These are phyloP conservation scores for Sycophila sp. DNA, from an alignment of 1,140 invertebrate species.

Conservation along the genomic window DNA sequence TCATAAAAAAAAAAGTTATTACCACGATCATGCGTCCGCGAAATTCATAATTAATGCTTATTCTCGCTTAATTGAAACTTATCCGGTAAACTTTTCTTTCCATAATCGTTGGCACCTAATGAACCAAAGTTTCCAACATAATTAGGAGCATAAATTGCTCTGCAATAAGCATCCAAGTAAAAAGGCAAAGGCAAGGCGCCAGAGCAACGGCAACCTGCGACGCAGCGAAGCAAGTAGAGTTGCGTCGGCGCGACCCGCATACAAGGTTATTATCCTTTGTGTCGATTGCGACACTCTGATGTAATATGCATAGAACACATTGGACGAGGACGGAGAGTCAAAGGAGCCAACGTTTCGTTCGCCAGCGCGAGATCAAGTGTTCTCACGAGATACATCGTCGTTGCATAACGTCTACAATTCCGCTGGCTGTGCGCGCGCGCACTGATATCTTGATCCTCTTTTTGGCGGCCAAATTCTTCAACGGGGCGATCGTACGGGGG, in stretches of 20 bases:
- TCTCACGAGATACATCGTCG: slow-evolving; percentile 32
- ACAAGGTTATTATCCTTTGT: slow-evolving; percentile 41
- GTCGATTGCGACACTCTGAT: slow-evolving; percentile 30
- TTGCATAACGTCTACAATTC: slow-evolving; percentile 29
- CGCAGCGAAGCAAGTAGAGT: neutral
- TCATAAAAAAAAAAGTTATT: neutral
- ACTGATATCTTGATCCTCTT: slow-evolving; percentile 9
- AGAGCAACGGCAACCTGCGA: neutral
- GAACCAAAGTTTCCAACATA: too few relatives aligned
- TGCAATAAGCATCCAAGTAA: too few relatives aligned
- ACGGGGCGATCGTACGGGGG: too few relatives aligned
- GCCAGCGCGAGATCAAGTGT: slow-evolving; percentile 30
- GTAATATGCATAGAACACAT: slow-evolving; percentile 22
- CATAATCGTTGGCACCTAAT: too few relatives aligned
- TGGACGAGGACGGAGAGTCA: slow-evolving; percentile 23
- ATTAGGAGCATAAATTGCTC: too few relatives aligned
- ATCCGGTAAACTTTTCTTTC: too few relatives aligned
- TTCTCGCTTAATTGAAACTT: too few relatives aligned
- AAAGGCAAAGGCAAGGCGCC: too few relatives aligned
- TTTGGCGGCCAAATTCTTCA: neutral
- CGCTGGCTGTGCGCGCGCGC: neutral
- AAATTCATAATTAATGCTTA: too few relatives aligned
- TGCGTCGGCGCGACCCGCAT: slow-evolving; percentile 1
- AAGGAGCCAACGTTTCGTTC: neutral
- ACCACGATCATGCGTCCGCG: too few relatives aligned